Percentiles rank a stretch among this genome's conserved stretches.
phyloP scores from a whole-genome alignment of 2,797 vertebrate genomes.

The Pogoniulus pusillus region DNA sequence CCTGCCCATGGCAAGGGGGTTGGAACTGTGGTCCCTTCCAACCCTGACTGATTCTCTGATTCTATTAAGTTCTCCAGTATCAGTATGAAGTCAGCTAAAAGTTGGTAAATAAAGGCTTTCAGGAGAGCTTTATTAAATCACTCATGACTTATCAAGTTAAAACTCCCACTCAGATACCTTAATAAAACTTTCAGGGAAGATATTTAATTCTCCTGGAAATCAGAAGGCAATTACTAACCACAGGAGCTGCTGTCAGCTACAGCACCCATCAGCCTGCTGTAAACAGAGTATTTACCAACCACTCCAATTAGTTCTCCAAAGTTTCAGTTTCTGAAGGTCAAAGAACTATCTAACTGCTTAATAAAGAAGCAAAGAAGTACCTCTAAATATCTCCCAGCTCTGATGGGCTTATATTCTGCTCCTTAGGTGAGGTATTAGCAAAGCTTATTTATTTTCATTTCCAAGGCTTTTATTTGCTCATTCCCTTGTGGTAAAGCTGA shows the following conservation, averaged over 20 bases:
- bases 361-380: slow-evolving; percentile 83
- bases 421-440: slow-evolving; percentile 97
- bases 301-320: slow-evolving; percentile 75
- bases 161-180: slow-evolving; percentile 69
- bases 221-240: slow-evolving; percentile 68
- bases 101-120: slow-evolving; percentile 76
- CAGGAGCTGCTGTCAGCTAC: slow-evolving; percentile 57
- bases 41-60: no score
- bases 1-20: no score
- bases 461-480: slow-evolving; percentile 93
- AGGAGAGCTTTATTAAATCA: slow-evolving; percentile 73
- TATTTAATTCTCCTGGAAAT: slow-evolving; percentile 77
- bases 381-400: slow-evolving; percentile 80
- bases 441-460: slow-evolving; percentile 99
- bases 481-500: slow-evolving; percentile 95
- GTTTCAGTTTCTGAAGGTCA: slow-evolving; percentile 92
- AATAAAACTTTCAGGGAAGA: slow-evolving; percentile 76
- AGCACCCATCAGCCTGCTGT: slow-evolving; percentile 56
- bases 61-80: slow-evolving; percentile 52
- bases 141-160: slow-evolving; percentile 73
- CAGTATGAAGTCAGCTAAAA: slow-evolving; percentile 71
- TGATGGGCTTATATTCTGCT: slow-evolving; percentile 84
- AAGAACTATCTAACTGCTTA: slow-evolving; percentile 85
- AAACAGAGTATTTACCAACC: slow-evolving; percentile 74
- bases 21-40: no score